Conservation (phyloP, 1,140 invertebrate species). For the Paracyclopina nana region DNA sequence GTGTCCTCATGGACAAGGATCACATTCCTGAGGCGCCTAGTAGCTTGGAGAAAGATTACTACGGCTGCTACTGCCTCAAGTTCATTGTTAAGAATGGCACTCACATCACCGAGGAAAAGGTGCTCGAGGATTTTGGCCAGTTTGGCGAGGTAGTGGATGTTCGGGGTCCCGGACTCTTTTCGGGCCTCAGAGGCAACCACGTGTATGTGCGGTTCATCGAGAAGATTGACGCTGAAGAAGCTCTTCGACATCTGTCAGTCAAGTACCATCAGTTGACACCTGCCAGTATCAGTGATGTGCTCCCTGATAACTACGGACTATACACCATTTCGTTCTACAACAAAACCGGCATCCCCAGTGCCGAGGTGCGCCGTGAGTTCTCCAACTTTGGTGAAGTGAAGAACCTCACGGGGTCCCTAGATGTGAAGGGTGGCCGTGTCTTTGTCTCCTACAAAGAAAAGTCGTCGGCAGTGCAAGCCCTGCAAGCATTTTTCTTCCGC, state of each 20-base stretch:
- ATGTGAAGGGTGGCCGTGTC: conserved; percentile 16
- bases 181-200: conserved; percentile 14
- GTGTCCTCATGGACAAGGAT: background rate
- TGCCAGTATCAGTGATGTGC: conserved; percentile 13
- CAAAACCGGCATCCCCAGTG: conserved; percentile 16
- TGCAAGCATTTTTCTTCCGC: conserved; percentile 16
- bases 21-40: no score
- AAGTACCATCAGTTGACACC: conserved; percentile 16
- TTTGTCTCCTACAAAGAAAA: conserved; percentile 17
- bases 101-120: conserved; percentile 16
- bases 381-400: conserved; percentile 16
- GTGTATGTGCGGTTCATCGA: conserved; percentile 16
- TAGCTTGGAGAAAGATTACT: conserved; percentile 15
- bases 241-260: background rate
- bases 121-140: conserved; percentile 15
- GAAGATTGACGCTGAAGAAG: conserved; percentile 1
- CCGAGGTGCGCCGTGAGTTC: conserved; percentile 14
- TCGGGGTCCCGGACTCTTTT: conserved; percentile 11
- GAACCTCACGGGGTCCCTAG: conserved; percentile 14
- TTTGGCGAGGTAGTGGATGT: conserved; percentile 17
- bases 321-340: conserved; percentile 16
- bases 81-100: conserved; percentile 17
- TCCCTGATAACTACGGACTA: conserved; percentile 16
- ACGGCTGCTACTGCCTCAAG: conserved; percentile 17
- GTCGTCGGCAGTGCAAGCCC: conserved; percentile 10